Evolutionary conservation across 2,888 invertebrate species (phyloP), one percentile per base, ranked within the genome.

Genomic region (Rhagium mordax): DNA sequence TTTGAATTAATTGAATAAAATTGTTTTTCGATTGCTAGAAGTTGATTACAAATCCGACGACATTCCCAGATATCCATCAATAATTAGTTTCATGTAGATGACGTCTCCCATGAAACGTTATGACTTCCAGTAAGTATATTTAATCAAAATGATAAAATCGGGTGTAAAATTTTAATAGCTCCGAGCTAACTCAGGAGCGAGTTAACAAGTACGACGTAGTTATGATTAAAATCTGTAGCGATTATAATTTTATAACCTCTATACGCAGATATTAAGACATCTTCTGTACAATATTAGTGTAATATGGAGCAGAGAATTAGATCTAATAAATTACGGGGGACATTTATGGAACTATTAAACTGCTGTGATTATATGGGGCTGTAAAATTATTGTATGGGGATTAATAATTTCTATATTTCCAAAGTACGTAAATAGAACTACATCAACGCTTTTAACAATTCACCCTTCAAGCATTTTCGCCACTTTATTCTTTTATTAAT

Each of bases 201-300:
- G 48, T 49, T 59, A 68, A 68, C 68, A 68, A 59, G 68, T 68
- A 68, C 53, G 68, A 27, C 59, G 57, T n/a, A n/a, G 59, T 59
- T 60, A 53, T 68, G 68, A 68, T 68, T 57, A 68, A 68, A 68
- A 68, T 68, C 68, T 59, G 68, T 68, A 59, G 68, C 59, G 68
- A 68, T 59, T 68, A 41, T 68, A 57, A 68, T 68, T 68, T 68
- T 68, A 68, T 24, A 59, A 24, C n/a, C 68, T 57, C 47, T 15
- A 33, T 33, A 49, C 57, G 48, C 24, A 24, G 68, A 68, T 68
- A 68, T 68, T 68, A 61, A 68, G 68, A 47, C 59, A 60, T 70
- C 60, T 62, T 60, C 62, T 61, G 53, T 61, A 49, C 53, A 51
- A 20, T 33, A 24, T 48, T 53, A 48, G 53, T 33, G 53, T 29